Conservation (phyloP, 1,140 invertebrate genomes). For the Diuraphis noxia region DNA sequence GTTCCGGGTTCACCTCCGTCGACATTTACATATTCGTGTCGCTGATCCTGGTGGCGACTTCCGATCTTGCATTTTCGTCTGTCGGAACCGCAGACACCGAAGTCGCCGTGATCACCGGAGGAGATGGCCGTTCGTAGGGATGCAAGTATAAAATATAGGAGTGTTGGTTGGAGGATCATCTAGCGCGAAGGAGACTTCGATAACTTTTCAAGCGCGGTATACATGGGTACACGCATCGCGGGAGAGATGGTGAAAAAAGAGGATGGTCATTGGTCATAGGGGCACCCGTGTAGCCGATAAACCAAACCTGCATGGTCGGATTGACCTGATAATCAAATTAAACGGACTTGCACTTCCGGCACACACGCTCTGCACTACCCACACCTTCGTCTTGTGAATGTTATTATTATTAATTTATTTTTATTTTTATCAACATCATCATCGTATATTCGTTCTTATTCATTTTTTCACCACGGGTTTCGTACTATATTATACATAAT, state of each 20-base stretch:
- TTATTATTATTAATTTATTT: background rate
- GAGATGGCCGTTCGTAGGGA: background rate
- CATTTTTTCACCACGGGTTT: background rate
- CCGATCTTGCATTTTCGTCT: background rate
- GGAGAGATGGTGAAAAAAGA: background rate
- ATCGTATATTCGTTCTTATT: background rate
- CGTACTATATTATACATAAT: background rate
- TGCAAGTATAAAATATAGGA: background rate
- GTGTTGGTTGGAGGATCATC: background rate
- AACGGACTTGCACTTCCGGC: background rate
- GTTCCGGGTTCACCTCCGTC: background rate
- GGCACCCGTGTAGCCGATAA: background rate
- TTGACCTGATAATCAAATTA: background rate
- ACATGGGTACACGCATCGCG: background rate
- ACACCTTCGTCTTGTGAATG: background rate
- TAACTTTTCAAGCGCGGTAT: background rate
- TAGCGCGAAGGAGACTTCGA: background rate
- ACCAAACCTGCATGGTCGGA: background rate
- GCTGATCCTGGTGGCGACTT: background rate
- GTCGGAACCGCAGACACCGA: too few relatives aligned
- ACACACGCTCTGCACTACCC: background rate
- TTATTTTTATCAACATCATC: background rate
- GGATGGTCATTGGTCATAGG: too few relatives aligned
- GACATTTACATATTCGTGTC: slow-evolving; percentile 6
- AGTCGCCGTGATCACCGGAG: background rate